A percentile compares a stretch with the other conserved stretches of the same genome.
Evolutionary conservation across 2,888 invertebrate species (phyloP).

Genomic region (Amiota minor): DNA sequence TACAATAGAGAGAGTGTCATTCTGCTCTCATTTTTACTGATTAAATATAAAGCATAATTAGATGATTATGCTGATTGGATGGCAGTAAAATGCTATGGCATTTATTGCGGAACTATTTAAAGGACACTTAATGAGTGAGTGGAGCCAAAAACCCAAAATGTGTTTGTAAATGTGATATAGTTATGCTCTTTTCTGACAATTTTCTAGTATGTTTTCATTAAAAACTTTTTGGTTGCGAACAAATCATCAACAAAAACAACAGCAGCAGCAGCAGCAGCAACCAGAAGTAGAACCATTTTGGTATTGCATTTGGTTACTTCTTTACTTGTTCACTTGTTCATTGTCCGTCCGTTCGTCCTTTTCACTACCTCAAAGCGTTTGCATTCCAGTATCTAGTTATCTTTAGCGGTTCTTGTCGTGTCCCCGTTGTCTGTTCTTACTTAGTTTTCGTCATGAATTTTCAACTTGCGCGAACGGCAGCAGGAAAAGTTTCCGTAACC

Average conservation of each 20-base stretch:
- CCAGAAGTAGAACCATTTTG: not conserved
- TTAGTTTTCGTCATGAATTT: conserved; percentile 65
- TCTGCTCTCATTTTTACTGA: no score
- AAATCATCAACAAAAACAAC: not conserved
- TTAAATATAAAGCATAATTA: no score
- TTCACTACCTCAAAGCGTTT: not conserved
- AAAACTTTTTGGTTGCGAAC: conserved; percentile 21
- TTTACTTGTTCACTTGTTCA: not conserved
- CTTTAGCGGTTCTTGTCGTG: conserved; percentile 12
- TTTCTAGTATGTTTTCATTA: conserved; percentile 22
- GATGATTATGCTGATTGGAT: no score
- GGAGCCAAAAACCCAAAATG: no score
- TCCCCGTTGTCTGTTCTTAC: conserved; percentile 45
- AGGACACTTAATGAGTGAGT: conserved; percentile 5
- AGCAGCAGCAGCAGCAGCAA: not conserved
- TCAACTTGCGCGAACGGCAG: conserved; percentile 54
- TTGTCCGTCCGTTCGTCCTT: not conserved
- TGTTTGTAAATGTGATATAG: not conserved
- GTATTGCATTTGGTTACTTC: not conserved
- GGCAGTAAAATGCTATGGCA: not conserved
- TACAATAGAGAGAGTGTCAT: no score
- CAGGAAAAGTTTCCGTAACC: conserved; percentile 54
- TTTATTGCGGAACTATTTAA: not conserved
- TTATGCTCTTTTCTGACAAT: conserved; percentile 12
- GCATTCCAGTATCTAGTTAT: not conserved